phyloP scores from a whole-genome alignment of 2,797 vertebrate genomes.

The Parauchenoglanis ngamensis region DNA sequence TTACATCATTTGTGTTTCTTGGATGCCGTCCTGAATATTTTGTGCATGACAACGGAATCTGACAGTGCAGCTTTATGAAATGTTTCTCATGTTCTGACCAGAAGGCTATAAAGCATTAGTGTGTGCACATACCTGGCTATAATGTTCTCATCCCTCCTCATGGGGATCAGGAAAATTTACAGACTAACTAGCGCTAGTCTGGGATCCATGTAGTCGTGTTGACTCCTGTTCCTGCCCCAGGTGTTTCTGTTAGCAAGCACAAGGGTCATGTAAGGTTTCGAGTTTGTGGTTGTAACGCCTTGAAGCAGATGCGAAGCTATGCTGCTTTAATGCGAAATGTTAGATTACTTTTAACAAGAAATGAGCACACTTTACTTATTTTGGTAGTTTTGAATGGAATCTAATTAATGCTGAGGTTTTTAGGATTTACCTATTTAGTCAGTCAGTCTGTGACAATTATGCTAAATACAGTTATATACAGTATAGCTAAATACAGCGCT shows the following conservation, averaged over 20 bases:
- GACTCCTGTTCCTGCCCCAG: conserved; percentile 26
- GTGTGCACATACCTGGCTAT: background rate
- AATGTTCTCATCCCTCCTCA: background rate
- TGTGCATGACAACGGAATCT: conserved; percentile 55
- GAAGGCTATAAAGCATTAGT: conserved; percentile 9
- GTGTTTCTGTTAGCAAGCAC: conserved; percentile 25
- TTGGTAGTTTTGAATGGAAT: background rate
- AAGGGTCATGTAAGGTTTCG: conserved; percentile 13
- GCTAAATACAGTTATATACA: background rate
- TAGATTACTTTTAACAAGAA: background rate
- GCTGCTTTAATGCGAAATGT: background rate
- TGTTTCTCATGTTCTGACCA: conserved; percentile 50
- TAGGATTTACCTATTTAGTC: background rate
- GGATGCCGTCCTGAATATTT: conserved; percentile 61
- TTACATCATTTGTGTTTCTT: conserved; percentile 63
- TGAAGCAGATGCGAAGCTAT: background rate
- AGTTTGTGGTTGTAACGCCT: background rate
- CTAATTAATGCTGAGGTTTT: background rate
- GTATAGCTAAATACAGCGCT: background rate
- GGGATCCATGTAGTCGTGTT: background rate
- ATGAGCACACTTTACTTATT: background rate
- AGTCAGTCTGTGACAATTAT: background rate
- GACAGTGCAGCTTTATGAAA: conserved; percentile 56
- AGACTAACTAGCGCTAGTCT: background rate
- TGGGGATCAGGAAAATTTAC: background rate